phyloP scores from a whole-genome alignment of 2,888 invertebrate genomes.

The Nomada lathburiana region DNA sequence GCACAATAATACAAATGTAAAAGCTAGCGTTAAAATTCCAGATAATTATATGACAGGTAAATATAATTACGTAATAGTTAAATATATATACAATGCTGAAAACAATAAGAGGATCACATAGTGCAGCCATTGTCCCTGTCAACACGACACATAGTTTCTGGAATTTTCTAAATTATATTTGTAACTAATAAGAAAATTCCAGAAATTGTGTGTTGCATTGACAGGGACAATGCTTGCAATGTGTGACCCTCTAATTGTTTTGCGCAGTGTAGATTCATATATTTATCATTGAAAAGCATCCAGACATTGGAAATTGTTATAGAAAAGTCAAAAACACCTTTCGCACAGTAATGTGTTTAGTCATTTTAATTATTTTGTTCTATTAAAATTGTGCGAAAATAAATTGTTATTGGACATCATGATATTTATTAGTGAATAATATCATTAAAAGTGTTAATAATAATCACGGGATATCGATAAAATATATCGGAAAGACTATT shows the following conservation, averaged over 20 bases:
- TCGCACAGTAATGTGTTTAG: too few species aligned
- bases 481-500: background rate
- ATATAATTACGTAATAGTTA: conserved; percentile 10
- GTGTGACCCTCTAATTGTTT: conserved; percentile 12
- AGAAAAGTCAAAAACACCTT: background rate
- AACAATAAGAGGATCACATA: too few species aligned
- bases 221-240: too few species aligned
- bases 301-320: background rate
- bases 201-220: too few species aligned
- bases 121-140: too few species aligned
- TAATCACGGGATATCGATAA: background rate
- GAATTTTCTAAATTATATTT: too few species aligned
- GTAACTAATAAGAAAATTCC: too few species aligned
- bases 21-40: conserved; percentile 77
- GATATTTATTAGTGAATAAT: background rate
- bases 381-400: background rate
- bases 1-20: conserved; percentile 68
- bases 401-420: background rate
- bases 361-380: background rate
- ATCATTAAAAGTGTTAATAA: background rate
- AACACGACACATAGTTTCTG: too few species aligned
- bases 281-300: background rate
- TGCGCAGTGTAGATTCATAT: background rate
- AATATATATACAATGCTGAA: too few species aligned
- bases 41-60: conserved; percentile 83